phyloP scores from a whole-genome alignment of 2,888 invertebrate genomes.

The Carpatolechia fugitivella region DNA sequence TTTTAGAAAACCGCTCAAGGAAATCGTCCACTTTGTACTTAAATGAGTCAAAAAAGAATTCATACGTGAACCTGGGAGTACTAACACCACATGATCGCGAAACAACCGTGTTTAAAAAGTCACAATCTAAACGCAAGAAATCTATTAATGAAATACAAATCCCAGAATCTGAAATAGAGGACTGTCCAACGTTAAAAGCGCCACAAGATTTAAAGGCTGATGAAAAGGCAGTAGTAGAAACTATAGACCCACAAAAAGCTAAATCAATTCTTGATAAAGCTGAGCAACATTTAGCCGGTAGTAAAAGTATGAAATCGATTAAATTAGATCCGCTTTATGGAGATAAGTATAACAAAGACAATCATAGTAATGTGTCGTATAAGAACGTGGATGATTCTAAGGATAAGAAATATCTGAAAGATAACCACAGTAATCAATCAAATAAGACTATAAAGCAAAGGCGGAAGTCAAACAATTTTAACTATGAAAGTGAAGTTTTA shows the following conservation, averaged over 20 bases:
- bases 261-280: constrained; percentile 62
- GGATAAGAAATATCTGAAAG: constrained; percentile 65
- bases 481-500: constrained; percentile 79
- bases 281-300: constrained; percentile 57
- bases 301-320: constrained; percentile 62
- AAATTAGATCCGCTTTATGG: constrained; percentile 66
- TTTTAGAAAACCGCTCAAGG: constrained; percentile 63
- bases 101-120: constrained; percentile 36
- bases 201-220: constrained; percentile 75
- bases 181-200: constrained; percentile 71
- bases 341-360: constrained; percentile 63
- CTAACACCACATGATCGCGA: constrained; percentile 57
- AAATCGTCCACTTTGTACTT: constrained; percentile 69
- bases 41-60: constrained; percentile 74
- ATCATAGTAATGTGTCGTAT: constrained; percentile 62
- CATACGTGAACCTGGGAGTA: constrained; percentile 59
- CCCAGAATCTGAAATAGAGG: constrained; percentile 74
- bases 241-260: constrained; percentile 60
- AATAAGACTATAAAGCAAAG: constrained; percentile 47
- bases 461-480: constrained; percentile 77
- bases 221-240: constrained; percentile 67
- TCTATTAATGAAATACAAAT: constrained; percentile 60
- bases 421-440: constrained; percentile 70
- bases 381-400: constrained; percentile 63
- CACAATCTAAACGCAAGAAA: constrained; percentile 55